Evolutionary conservation across 1,140 invertebrate genomes (phyloP).

Genomic region (Drosophila rhopaloa): DNA sequence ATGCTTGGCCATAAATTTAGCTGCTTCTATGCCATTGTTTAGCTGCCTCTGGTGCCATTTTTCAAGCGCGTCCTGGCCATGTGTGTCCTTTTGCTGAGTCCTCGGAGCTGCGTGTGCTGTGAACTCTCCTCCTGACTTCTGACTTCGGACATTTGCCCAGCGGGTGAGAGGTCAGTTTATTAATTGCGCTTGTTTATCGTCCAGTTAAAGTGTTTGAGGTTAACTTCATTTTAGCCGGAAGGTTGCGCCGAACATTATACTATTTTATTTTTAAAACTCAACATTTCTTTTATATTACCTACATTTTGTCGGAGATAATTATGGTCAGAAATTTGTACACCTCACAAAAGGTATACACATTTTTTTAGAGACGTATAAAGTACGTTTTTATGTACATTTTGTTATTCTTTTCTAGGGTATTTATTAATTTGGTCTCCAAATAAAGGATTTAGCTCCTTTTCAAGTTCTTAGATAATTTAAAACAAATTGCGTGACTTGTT

Average conservation of each 20-base stretch:
- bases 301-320: too few relatives aligned
- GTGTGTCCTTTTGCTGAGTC: conserved; percentile 42
- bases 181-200: conserved; percentile 81
- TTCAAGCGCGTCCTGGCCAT: conserved; percentile 65
- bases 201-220: conserved; percentile 49
- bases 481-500: conserved; percentile 73
- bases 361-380: too few relatives aligned
- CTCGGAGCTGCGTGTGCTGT: conserved; percentile 52
- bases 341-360: too few relatives aligned
- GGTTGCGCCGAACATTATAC: neutral
- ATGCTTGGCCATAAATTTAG: conserved; percentile 76
- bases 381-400: too few relatives aligned
- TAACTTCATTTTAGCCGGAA: neutral
- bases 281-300: too few relatives aligned
- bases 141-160: conserved; percentile 1
- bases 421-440: neutral
- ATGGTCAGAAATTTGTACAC: too few relatives aligned
- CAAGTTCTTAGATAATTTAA: conserved; percentile 63
- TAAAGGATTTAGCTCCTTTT: neutral
- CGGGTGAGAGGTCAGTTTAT: conserved; percentile 71
- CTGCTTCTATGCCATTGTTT: conserved; percentile 57
- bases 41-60: conserved; percentile 63
- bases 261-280: too few relatives aligned
- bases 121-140: conserved; percentile 39
- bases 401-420: neutral